A percentile compares a stretch with the other conserved stretches of the same genome.
Conservation (phyloP, 2,797 vertebrate species). For the Periparus ater region DNA sequence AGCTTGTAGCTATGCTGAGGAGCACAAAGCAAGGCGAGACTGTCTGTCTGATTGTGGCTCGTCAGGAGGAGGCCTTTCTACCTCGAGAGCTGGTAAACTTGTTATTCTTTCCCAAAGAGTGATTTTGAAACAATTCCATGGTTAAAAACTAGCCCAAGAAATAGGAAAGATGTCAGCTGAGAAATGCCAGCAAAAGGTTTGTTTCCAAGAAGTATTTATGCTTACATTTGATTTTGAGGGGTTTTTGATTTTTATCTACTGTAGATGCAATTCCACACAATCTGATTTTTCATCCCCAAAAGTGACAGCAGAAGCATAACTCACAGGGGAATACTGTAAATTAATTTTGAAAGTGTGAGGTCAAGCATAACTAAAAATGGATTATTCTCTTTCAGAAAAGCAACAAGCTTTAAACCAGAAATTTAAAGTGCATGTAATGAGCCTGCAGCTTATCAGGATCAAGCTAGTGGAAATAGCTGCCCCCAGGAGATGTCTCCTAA, state of each 20-base stretch:
- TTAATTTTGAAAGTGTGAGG: slow-evolving; percentile 26
- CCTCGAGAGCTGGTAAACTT: slow-evolving; percentile 93
- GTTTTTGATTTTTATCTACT: slow-evolving; percentile 14
- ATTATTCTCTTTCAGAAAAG: slow-evolving; percentile 26
- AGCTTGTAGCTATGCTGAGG: slow-evolving; percentile 91
- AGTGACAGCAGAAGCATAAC: slow-evolving; percentile 46
- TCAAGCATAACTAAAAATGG: slow-evolving; percentile 23
- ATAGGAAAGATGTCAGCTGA: not conserved
- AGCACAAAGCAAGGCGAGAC: slow-evolving; percentile 93
- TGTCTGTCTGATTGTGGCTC: slow-evolving; percentile 85
- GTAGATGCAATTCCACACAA: slow-evolving; percentile 28
- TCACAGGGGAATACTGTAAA: slow-evolving; percentile 7
- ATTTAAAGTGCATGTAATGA: not conserved
- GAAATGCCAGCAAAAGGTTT: not conserved
- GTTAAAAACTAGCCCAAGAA: not conserved
- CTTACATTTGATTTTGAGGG: not conserved
- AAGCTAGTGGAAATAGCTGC: not conserved
- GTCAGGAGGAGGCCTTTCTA: slow-evolving; percentile 91
- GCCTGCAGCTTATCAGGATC: not conserved
- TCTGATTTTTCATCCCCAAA: slow-evolving; percentile 56
- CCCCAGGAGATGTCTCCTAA: not conserved
- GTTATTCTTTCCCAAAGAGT: not conserved
- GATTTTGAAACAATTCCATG: not conserved
- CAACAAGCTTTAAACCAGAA: slow-evolving; percentile 7
- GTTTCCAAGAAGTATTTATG: not conserved